Conservation (phyloP, 2,888 invertebrate genomes). For the Myopa tessellatipennis region DNA sequence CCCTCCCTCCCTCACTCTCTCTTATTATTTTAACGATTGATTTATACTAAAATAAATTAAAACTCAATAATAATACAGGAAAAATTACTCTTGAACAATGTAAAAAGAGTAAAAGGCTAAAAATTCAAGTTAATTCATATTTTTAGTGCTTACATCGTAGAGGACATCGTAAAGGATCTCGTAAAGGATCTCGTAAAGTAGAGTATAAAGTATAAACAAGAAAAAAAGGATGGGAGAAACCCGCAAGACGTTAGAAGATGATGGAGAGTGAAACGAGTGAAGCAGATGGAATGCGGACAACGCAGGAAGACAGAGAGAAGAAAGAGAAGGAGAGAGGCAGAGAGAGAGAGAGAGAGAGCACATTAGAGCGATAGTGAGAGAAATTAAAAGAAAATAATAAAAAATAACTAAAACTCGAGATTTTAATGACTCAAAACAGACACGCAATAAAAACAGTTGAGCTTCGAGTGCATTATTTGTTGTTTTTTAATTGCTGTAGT, state of each 20-base stretch:
- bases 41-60: no score
- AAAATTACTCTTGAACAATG: no score
- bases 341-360: neutral
- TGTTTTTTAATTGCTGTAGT: no score
- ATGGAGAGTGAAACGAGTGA: neutral
- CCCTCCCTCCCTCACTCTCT: neutral
- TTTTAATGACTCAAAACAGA: constrained; percentile 19
- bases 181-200: no score
- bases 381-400: neutral
- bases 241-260: neutral
- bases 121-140: no score
- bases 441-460: constrained; percentile 31
- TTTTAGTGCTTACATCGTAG: no score
- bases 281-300: neutral
- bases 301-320: neutral
- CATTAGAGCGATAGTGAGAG: neutral
- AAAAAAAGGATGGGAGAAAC: neutral
- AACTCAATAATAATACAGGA: no score
- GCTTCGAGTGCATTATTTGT: constrained; percentile 42
- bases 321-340: neutral
- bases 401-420: no score
- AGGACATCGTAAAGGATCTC: no score
- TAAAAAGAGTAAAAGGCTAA: no score
- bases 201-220: neutral
- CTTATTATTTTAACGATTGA: neutral